A percentile compares a stretch with the other conserved stretches of the same genome.
Evolutionary conservation across 2,888 invertebrate species (phyloP).

Genomic region (Cephus runcator): DNA sequence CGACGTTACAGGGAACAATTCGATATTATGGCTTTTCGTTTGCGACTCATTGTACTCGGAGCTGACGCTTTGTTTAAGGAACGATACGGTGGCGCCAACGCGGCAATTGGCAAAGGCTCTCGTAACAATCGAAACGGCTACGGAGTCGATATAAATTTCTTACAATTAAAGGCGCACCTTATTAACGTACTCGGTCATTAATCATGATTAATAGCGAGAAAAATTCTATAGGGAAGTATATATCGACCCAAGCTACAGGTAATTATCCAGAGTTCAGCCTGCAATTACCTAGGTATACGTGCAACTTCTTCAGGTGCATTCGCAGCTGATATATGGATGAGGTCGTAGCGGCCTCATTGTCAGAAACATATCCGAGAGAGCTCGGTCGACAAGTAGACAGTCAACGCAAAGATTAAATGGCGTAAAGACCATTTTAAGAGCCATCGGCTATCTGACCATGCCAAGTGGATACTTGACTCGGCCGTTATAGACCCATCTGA

Average conservation of each 20-base stretch:
- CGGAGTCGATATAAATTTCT: background rate
- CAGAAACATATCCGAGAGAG: background rate
- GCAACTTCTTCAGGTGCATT: background rate
- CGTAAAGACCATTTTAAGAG: conserved; percentile 26
- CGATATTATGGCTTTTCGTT: background rate
- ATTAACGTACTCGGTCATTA: background rate
- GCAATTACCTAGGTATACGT: background rate
- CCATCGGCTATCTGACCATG: conserved; percentile 35
- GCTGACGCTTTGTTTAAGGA: background rate
- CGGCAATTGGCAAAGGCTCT: background rate
- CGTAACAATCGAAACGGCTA: background rate
- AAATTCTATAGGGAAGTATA: background rate
- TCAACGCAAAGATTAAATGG: conserved; percentile 27
- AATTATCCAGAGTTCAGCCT: background rate
- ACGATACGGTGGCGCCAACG: background rate
- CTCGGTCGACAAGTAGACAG: background rate
- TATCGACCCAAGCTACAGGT: background rate
- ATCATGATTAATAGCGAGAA: background rate
- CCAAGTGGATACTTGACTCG: conserved; percentile 45
- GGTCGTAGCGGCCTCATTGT: background rate
- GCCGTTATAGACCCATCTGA: conserved; percentile 48
- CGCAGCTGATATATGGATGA: background rate
- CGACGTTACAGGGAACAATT: background rate
- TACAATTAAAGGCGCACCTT: background rate
- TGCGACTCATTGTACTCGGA: background rate